A percentile compares a stretch with the other conserved stretches of the same genome.
These are phyloP conservation scores for Drosophila diplacantha DNA, from an alignment of 2,888 invertebrate genomes.

Conservation along the genomic window DNA sequence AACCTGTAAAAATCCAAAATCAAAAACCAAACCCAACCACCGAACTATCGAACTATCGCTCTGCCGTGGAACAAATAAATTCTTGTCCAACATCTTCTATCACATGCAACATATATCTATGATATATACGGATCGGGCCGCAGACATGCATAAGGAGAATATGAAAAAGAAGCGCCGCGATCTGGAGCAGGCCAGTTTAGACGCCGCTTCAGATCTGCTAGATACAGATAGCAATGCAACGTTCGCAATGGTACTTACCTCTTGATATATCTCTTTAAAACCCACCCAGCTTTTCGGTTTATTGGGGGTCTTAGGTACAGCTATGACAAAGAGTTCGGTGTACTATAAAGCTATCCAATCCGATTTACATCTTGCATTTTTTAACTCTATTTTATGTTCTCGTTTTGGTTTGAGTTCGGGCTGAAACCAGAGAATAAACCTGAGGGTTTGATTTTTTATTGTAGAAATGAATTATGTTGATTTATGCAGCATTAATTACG, in stretches of 20 bases:
- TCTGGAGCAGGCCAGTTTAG: slow-evolving; percentile 91
- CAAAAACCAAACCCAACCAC: slow-evolving; percentile 28
- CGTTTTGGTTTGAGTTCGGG: neutral
- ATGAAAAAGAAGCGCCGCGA: slow-evolving; percentile 93
- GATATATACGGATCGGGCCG: slow-evolving; percentile 82
- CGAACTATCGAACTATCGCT: slow-evolving; percentile 21
- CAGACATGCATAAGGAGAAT: slow-evolving; percentile 88
- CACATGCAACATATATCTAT: slow-evolving; percentile 86
- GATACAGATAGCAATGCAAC: slow-evolving; percentile 93
- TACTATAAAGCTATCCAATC: neutral
- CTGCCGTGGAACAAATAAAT: slow-evolving; percentile 78
- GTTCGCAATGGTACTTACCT: slow-evolving; percentile 89
- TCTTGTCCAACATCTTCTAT: slow-evolving; percentile 76
- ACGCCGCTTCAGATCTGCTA: slow-evolving; percentile 90
- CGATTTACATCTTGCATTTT: neutral
- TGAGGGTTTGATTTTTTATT: neutral
- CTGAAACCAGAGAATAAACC: neutral
- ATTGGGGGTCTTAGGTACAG: neutral
- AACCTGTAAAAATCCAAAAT: slow-evolving; percentile 28
- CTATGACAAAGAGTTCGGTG: neutral
- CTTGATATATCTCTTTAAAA: slow-evolving; percentile 48
- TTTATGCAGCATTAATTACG: neutral
- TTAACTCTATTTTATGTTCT: neutral
- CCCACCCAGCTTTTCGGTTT: slow-evolving; percentile 8
- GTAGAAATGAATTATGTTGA: neutral